These are phyloP conservation scores for Corbicula japonica DNA, from an alignment of 2,888 invertebrate genomes.

Conservation along the genomic window DNA sequence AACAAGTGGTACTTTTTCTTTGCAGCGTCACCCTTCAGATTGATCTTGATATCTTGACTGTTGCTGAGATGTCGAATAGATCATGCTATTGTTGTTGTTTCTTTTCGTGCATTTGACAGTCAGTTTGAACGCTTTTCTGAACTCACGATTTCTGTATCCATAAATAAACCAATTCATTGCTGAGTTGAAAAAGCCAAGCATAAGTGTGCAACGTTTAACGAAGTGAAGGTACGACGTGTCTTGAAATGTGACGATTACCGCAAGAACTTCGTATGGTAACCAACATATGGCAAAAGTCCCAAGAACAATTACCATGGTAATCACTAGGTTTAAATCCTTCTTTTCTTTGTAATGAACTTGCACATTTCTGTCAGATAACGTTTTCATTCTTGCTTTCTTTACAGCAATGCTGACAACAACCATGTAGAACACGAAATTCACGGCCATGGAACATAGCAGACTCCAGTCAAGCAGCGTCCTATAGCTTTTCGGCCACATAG, in stretches of 20 bases:
- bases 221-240: constrained; percentile 19
- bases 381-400: constrained; percentile 14
- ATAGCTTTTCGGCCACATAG: constrained; percentile 22
- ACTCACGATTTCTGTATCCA: constrained; percentile 42
- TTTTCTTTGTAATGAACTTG: constrained; percentile 12
- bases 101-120: neutral
- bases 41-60: too few relatives aligned
- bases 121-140: constrained; percentile 36
- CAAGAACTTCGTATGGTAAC: constrained; percentile 23
- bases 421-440: constrained; percentile 26
- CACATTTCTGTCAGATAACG: neutral
- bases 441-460: constrained; percentile 6
- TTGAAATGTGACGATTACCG: constrained; percentile 21
- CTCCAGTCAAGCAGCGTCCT: constrained; percentile 5
- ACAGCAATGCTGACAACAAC: constrained; percentile 33
- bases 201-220: constrained; percentile 24
- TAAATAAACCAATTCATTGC: constrained; percentile 47
- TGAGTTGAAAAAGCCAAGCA: constrained; percentile 42
- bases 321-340: constrained; percentile 27
- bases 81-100: too few relatives aligned
- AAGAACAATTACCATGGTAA: constrained; percentile 42
- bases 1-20: too few relatives aligned
- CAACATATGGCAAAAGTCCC: constrained; percentile 46
- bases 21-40: too few relatives aligned
- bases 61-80: too few relatives aligned